Conservation (phyloP, 1,140 invertebrate species). For the Galendromus occidentalis region DNA sequence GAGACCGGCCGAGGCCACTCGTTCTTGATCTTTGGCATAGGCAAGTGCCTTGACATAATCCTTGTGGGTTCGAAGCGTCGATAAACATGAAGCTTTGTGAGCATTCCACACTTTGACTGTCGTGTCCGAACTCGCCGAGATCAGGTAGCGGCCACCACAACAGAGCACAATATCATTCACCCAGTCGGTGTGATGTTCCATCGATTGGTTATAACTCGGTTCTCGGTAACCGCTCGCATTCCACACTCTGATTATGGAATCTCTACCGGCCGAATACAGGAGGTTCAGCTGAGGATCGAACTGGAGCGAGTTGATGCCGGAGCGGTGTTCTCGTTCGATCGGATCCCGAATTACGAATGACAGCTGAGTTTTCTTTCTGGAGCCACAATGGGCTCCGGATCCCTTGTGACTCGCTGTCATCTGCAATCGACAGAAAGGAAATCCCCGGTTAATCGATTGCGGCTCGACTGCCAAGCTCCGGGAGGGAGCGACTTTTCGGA, state of each 20-base stretch:
- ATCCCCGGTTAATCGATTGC: too few species aligned
- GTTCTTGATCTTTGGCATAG: constrained; percentile 92
- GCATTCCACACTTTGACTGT: constrained; percentile 99
- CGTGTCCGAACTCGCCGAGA: constrained; percentile 95
- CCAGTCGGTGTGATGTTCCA: constrained; percentile 94
- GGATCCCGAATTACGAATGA: constrained; percentile 96
- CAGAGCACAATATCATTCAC: constrained; percentile 97
- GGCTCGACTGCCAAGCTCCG: too few species aligned
- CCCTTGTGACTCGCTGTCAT: constrained; percentile 5
- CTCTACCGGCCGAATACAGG: constrained; percentile 89
- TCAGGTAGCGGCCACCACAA: constrained; percentile 85
- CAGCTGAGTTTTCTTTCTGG: constrained; percentile 40
- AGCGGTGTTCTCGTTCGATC: constrained; percentile 74
- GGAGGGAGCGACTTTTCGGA: too few species aligned
- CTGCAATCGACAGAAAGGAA: not conserved
- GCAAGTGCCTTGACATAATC: constrained; percentile 96
- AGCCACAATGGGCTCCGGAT: not conserved
- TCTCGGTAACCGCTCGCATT: constrained; percentile 34
- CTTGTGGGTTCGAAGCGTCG: constrained; percentile 85
- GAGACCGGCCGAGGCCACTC: constrained; percentile 88
- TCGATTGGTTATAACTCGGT: constrained; percentile 60
- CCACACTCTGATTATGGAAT: constrained; percentile 95
- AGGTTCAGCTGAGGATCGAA: constrained; percentile 65
- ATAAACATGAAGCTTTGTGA: constrained; percentile 98
- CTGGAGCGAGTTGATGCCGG: constrained; percentile 87